Base-by-base conservation (phyloP, 1,140 invertebrate species). In the Eumeta japonica region DNA sequence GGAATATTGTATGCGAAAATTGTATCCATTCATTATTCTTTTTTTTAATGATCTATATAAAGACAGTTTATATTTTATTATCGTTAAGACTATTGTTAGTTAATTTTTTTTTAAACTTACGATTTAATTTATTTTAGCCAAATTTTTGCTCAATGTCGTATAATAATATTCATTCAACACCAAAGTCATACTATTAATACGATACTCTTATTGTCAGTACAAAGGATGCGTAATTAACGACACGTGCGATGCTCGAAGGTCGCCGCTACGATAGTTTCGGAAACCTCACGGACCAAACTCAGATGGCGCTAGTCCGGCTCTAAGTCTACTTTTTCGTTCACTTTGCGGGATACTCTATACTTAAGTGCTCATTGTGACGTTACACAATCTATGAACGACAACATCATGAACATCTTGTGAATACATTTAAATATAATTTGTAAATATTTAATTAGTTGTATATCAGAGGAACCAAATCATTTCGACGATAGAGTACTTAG, bases 81-180 rank as follows among this genome's bases (percentile, higher is more conserved):
- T 55, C 52, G 50, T 41, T 46, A 57, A 59, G 52, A 14, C 35
- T 38, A 57, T 46, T 52, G 65, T 56, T 66, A 71, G 43, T 61
- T 67, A 65, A 50, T 59, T 49, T 65, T 58, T 48, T 24, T 24
- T 24, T 24, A 24, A 7, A 24, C 43, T 45, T 62, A 58, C 47
- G 31, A 60, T 52, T 52, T 67, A 70, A 65, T 65, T 73, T 70
- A 62, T 67, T 65, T 71, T 63, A 59, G 61, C 60, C 67, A 68
- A 67, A 60, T 64, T 68, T 24, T 73, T 73, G 68, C 68, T 73
- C 68, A 71, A 73, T 73, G 62, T 60, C 62, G 54, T 67, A 62
- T n/a, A n/a, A n/a, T n/a, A n/a, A n/a, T n/a, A n/a, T 66, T 58
- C 66, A 71, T 61, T 66, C 57, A 59, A 68, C 65, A 68, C 68